phyloP scores from a whole-genome alignment of 2,797 vertebrate species.

The Rhynchotus rufescens region DNA sequence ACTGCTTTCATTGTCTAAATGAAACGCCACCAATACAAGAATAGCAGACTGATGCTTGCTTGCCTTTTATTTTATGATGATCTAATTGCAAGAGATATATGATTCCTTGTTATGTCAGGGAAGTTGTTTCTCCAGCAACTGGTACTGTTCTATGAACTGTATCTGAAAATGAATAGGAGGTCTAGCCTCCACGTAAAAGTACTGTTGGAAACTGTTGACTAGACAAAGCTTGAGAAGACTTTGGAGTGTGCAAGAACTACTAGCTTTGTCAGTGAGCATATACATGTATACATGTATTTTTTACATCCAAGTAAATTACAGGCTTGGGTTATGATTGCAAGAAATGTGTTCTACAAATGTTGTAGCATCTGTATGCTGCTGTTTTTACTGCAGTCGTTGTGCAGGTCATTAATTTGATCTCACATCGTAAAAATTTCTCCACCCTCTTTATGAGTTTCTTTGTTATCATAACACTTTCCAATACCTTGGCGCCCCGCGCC shows the following conservation, averaged over 20 bases:
- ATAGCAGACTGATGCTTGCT: slow-evolving; percentile 50
- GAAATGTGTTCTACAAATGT: slow-evolving; percentile 59
- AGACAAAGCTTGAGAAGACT: not conserved
- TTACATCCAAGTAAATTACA: not conserved
- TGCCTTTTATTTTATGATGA: slow-evolving; percentile 53
- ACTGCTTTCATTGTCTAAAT: slow-evolving; percentile 27
- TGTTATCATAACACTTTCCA: slow-evolving; percentile 22
- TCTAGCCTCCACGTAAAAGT: slow-evolving; percentile 2
- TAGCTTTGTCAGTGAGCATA: slow-evolving; percentile 11
- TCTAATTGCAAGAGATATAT: slow-evolving; percentile 67
- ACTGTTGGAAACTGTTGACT: not conserved
- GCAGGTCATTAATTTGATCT: slow-evolving; percentile 54
- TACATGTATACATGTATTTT: not conserved
- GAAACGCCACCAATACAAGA: slow-evolving; percentile 17
- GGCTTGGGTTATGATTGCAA: slow-evolving; percentile 46
- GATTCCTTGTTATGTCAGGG: slow-evolving; percentile 50
- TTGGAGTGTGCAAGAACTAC: not conserved
- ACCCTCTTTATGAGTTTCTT: slow-evolving; percentile 41
- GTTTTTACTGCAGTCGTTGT: slow-evolving; percentile 39
- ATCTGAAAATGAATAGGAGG: slow-evolving; percentile 62
- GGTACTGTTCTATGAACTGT: slow-evolving; percentile 8
- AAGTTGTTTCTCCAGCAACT: slow-evolving; percentile 44
- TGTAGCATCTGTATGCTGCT: slow-evolving; percentile 56
- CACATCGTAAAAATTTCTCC: slow-evolving; percentile 2
- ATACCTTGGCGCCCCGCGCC: not conserved